Conservation (phyloP, 2,888 invertebrate genomes). For the Pammene fasciana region DNA sequence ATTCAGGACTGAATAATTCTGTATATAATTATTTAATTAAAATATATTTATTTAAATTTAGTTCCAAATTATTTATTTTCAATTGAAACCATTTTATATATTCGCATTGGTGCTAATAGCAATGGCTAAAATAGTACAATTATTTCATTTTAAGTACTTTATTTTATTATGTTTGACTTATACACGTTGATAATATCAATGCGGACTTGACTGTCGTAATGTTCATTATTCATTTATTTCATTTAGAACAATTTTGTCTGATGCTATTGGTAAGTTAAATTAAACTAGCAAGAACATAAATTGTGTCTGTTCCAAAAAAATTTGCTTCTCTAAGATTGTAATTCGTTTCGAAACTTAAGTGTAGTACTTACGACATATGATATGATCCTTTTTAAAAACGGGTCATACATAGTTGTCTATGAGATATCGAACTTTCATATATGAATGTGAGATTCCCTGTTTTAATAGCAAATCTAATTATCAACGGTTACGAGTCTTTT, state of each 20-base stretch:
- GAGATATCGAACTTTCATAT: too few species aligned
- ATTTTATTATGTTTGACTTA: slow-evolving; percentile 49
- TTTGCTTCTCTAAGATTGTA: too few species aligned
- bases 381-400: too few species aligned
- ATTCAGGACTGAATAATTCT: slow-evolving; percentile 15
- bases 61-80: slow-evolving; percentile 23
- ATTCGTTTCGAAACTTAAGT: too few species aligned
- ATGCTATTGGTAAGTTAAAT: not conserved
- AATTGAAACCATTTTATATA: slow-evolving; percentile 49
- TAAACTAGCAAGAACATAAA: too few species aligned
- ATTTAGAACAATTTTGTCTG: not conserved
- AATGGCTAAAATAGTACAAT: slow-evolving; percentile 56
- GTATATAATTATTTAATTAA: slow-evolving; percentile 22
- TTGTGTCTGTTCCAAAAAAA: not conserved
- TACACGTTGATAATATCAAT: slow-evolving; percentile 10
- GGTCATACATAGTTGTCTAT: too few species aligned
- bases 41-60: slow-evolving; percentile 23
- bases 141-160: slow-evolving; percentile 49
- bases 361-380: too few species aligned
- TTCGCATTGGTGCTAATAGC: slow-evolving; percentile 77
- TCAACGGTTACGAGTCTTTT: slow-evolving; percentile 17
- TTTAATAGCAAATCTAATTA: not conserved
- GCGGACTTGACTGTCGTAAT: not conserved
- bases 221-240: not conserved
- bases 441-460: not conserved